These are phyloP conservation scores for Lordiphosa mommai DNA, from an alignment of 1,140 invertebrate genomes.

Conservation along the genomic window DNA sequence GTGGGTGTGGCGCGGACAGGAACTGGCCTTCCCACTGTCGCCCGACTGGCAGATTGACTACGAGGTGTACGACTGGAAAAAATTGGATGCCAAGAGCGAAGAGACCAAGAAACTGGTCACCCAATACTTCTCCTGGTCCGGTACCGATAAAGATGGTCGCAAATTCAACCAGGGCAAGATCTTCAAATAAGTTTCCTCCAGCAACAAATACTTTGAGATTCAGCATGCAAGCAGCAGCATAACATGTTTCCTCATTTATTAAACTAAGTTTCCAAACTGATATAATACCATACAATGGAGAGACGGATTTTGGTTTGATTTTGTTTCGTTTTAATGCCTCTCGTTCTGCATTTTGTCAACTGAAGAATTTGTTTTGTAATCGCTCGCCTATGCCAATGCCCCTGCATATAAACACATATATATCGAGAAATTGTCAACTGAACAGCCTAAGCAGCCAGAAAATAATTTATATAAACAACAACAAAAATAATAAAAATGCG, in stretches of 20 bases:
- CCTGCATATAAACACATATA: neutral
- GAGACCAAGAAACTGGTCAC: slow-evolving; percentile 95
- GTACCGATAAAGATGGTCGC: slow-evolving; percentile 91
- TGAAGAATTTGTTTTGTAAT: slow-evolving; percentile 48
- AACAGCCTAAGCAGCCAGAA: slow-evolving; percentile 42
- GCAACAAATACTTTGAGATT: slow-evolving; percentile 48
- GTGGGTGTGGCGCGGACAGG: slow-evolving; percentile 98
- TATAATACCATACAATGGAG: slow-evolving; percentile 42
- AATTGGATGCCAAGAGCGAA: slow-evolving; percentile 90
- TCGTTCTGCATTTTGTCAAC: slow-evolving; percentile 40
- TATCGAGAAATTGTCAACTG: slow-evolving; percentile 34
- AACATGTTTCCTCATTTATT: slow-evolving; percentile 29
- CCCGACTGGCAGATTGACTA: slow-evolving; percentile 98
- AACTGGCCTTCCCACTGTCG: slow-evolving; percentile 92
- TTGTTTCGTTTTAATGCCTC: slow-evolving; percentile 24
- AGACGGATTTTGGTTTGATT: slow-evolving; percentile 24
- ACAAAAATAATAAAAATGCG: slow-evolving; percentile 33
- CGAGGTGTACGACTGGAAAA: slow-evolving; percentile 97
- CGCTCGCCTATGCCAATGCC: slow-evolving; percentile 4
- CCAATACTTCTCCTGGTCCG: slow-evolving; percentile 96
- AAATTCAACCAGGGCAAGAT: slow-evolving; percentile 99
- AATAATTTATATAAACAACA: slow-evolving; percentile 59
- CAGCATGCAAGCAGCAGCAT: slow-evolving; percentile 22
- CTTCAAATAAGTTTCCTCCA: slow-evolving; percentile 92
- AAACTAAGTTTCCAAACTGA: slow-evolving; percentile 61